These are phyloP conservation scores for Ceratothoa steindachneri DNA, from an alignment of 2,888 invertebrate species.

Conservation along the genomic window DNA sequence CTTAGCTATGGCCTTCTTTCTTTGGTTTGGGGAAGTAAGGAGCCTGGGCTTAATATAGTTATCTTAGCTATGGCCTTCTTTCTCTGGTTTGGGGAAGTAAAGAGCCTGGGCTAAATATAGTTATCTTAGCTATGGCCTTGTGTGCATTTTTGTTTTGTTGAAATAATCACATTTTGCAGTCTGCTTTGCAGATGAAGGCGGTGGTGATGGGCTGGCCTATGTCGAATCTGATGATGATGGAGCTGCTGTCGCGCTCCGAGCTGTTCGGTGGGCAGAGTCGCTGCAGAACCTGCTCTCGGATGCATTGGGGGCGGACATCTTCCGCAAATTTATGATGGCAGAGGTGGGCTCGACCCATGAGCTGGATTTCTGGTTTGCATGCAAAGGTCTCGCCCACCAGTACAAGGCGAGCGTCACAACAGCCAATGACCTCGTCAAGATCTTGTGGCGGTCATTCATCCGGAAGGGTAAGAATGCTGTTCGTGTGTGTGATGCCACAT, in stretches of 20 bases:
- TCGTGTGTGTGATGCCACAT: constrained; percentile 75
- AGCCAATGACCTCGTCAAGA: constrained; percentile 73
- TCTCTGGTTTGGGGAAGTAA: no score
- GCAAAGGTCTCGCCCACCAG: constrained; percentile 65
- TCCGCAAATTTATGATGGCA: constrained; percentile 36
- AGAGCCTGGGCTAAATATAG: no score
- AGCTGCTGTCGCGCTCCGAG: constrained; percentile 15
- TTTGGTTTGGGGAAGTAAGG: no score
- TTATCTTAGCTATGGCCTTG: no score
- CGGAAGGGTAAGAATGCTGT: constrained; percentile 76
- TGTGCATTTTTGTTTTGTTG: no score
- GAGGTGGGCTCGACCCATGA: constrained; percentile 38
- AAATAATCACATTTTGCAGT: no score
- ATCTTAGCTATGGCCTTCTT: no score
- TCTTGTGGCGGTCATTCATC: constrained; percentile 58
- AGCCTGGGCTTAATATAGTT: no score
- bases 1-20: no score
- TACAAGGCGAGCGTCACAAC: constrained; percentile 63
- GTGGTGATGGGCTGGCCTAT: not conserved
- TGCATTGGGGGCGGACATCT: constrained; percentile 35
- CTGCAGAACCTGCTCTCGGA: constrained; percentile 37
- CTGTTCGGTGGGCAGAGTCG: constrained; percentile 39
- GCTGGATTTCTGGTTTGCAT: constrained; percentile 80
- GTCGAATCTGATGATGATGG: constrained; percentile 3
- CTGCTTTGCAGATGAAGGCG: constrained; percentile 1